Evolutionary conservation across 2,797 vertebrate species (phyloP).

Genomic region (Myiotriccus ornatus): DNA sequence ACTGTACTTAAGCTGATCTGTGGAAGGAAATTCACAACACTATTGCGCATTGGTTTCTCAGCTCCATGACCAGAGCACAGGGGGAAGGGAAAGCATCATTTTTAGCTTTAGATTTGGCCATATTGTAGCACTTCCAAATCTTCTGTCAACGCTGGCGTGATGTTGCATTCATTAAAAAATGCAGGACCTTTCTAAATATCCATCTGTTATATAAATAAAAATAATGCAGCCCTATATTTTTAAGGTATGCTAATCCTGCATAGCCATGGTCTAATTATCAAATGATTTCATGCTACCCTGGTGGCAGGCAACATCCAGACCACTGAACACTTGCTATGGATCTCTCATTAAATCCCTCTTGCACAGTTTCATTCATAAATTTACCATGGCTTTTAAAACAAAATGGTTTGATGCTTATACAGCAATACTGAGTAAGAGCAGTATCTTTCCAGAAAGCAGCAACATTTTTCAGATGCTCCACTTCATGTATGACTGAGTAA

Average conservation of each 20-base stretch:
- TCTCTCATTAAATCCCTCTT: conserved; percentile 68
- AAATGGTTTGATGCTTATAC: conserved; percentile 78
- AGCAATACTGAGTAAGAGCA: conserved; percentile 71
- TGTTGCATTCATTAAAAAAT: conserved; percentile 50
- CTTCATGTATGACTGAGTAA: conserved; percentile 1
- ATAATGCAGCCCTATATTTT: conserved; percentile 68
- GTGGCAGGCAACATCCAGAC: conserved; percentile 64
- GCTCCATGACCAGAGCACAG: neutral
- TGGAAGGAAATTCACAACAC: neutral
- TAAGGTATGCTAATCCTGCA: conserved; percentile 67
- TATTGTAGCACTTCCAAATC: conserved; percentile 54
- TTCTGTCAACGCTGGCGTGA: conserved; percentile 68
- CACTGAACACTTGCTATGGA: conserved; percentile 72
- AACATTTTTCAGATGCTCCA: conserved; percentile 28
- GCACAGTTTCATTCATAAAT: conserved; percentile 75
- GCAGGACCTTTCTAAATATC: neutral
- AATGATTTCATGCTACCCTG: conserved; percentile 75
- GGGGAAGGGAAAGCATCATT: neutral
- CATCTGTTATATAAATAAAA: conserved; percentile 75
- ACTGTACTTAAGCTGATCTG: neutral
- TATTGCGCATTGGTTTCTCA: neutral
- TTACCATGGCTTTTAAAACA: conserved; percentile 71
- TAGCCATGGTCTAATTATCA: conserved; percentile 63
- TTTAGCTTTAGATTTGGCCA: conserved; percentile 6
- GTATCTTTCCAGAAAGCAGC: conserved; percentile 52